Evolutionary conservation across 2,797 vertebrate species (phyloP), one percentile per base, ranked within the genome.

Genomic region (Mormyrops boulengeri): DNA sequence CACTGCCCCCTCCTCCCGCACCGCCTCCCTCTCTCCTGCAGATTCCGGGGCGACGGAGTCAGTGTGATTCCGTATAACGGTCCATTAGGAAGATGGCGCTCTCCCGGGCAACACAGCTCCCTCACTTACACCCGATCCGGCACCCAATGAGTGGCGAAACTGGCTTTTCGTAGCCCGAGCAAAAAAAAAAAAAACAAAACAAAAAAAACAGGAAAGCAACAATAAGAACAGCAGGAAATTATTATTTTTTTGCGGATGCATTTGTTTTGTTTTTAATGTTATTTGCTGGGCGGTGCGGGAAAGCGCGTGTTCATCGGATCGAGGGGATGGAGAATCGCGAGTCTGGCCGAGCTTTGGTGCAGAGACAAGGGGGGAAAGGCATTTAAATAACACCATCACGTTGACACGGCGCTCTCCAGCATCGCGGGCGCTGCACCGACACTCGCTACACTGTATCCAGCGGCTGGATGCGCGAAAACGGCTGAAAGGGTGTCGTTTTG

Each of bases 51-150:
- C 22, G n/a, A 8, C 17, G 12, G 88, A 88, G 69, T 60, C 49
- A 41, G 82, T 41, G 69, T 66, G 85, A 85, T 90, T 62, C 77
- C 88, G 12, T 85, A 53, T 73, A 22, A 87, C 49, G 55, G 86
- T 80, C 82, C 88, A 88, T 80, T 90, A 44, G 91, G 91, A 92
- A 94, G 92, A 93, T 94, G 93, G 92, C 93, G 93, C 90, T 90
- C 88, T 89, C 53, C 57, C 82, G 90, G 91, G 88, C 90, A 88
- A 80, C 91, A 89, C 90, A 91, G 92, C 93, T 93, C 91, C 93
- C 91, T 92, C 93, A 88, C 89, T 82, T 34, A 49, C 87, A 85
- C 87, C 9, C 84, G 87, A 50, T 85, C 69, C 90, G 91, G 19
- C 87, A 89, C 89, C 82, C 60, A 38, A 52, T 66, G 50, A 88